Conservation (phyloP, 2,797 vertebrate species). For the Limosa lapponica region DNA sequence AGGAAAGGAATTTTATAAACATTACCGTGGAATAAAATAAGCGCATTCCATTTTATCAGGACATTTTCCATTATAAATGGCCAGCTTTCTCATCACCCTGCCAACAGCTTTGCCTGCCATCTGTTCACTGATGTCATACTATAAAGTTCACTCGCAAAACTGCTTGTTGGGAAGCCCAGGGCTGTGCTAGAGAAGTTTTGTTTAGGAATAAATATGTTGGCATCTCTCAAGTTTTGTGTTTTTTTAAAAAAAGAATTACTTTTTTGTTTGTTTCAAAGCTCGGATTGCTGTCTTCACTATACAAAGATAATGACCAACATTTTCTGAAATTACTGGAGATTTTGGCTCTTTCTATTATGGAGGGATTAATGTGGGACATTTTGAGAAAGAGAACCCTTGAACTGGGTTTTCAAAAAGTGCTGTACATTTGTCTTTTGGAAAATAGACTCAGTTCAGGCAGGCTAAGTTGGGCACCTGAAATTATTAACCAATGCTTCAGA, state of each 20-base stretch:
- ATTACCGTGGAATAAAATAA: constrained; percentile 73
- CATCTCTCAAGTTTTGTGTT: not conserved
- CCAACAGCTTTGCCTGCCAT: constrained; percentile 69
- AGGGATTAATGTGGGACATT: not conserved
- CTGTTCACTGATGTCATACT: constrained; percentile 73
- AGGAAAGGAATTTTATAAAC: constrained; percentile 73
- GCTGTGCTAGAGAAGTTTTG: constrained; percentile 37
- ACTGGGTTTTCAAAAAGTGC: not conserved
- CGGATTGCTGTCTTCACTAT: not conserved
- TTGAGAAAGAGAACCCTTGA: not conserved
- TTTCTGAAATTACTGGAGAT: constrained; percentile 1
- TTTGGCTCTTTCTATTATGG: not conserved
- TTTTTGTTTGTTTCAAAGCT: not conserved
- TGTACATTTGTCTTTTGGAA: not conserved
- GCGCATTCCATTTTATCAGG: constrained; percentile 68
- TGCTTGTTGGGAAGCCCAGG: constrained; percentile 39
- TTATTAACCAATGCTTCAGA: not conserved
- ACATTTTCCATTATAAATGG: constrained; percentile 76
- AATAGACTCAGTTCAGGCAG: not conserved
- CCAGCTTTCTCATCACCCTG: constrained; percentile 53
- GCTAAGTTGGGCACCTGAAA: not conserved
- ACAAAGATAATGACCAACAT: not conserved
- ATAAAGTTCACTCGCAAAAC: constrained; percentile 51
- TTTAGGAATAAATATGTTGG: constrained; percentile 33
- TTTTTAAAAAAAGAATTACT: not conserved